Evolutionary conservation across 2,888 invertebrate genomes (phyloP).

Genomic region (Andrena marginata): DNA sequence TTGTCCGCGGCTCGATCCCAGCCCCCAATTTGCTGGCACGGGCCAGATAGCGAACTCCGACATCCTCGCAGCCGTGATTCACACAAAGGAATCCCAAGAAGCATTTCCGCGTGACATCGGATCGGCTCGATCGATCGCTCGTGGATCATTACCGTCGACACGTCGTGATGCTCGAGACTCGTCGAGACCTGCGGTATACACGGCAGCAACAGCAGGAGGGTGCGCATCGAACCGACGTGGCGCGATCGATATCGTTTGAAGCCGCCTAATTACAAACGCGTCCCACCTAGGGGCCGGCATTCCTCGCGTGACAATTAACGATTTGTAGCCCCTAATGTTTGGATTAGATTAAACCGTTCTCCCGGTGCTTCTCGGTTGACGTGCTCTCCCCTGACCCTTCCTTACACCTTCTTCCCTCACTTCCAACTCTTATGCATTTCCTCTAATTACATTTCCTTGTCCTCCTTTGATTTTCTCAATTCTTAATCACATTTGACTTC

Average conservation of each 20-base stretch:
- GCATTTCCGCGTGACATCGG: constrained; percentile 63
- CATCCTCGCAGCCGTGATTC: constrained; percentile 51
- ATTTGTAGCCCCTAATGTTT: constrained; percentile 81
- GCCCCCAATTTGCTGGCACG: constrained; percentile 46
- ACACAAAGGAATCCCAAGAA: constrained; percentile 64
- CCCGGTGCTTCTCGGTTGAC: constrained; percentile 39
- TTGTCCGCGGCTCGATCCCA: constrained; percentile 13
- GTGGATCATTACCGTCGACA: constrained; percentile 70
- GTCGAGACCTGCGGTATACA: constrained; percentile 53
- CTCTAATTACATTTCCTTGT: background rate
- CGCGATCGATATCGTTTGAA: constrained; percentile 71
- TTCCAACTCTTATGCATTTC: background rate
- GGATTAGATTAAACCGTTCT: constrained; percentile 73
- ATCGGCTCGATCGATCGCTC: constrained; percentile 67
- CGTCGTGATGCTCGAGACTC: constrained; percentile 64
- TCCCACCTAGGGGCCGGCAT: constrained; percentile 67
- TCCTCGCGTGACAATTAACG: constrained; percentile 82
- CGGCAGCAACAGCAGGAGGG: constrained; percentile 32
- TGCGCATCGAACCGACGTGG: constrained; percentile 63
- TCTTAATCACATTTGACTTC: background rate
- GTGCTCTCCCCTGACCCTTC: constrained; percentile 19
- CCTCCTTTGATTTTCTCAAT: background rate
- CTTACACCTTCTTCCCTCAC: background rate
- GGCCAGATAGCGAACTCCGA: constrained; percentile 38
- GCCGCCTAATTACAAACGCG: constrained; percentile 76